A percentile compares a stretch with the other conserved stretches of the same genome.
These are phyloP conservation scores for Anoplius nigerrimus DNA, from an alignment of 2,888 invertebrate species.

Conservation along the genomic window DNA sequence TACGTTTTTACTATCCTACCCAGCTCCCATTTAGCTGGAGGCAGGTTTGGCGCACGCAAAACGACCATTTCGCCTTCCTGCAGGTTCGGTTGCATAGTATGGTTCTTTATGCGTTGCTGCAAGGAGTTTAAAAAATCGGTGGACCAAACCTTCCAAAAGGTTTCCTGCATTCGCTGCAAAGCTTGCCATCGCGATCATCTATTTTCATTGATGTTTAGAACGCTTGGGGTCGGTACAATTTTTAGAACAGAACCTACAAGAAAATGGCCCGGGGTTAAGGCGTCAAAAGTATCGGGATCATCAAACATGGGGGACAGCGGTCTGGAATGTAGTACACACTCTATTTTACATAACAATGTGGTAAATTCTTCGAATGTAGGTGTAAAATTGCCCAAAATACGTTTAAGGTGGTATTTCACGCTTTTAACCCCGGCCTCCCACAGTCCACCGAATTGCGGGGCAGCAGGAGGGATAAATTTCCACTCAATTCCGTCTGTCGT, in stretches of 20 bases:
- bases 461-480: no score
- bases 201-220: neutral
- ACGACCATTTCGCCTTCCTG: neutral
- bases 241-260: neutral
- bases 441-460: no score
- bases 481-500: neutral
- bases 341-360: constrained; percentile 6
- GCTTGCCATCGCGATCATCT: constrained; percentile 3
- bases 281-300: neutral
- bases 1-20: neutral
- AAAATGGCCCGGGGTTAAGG: constrained; percentile 11
- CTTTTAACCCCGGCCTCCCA: no score
- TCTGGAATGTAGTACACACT: constrained; percentile 17
- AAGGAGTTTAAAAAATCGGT: constrained; percentile 5
- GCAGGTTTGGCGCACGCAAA: neutral
- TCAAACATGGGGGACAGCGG: neutral
- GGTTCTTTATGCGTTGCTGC: constrained; percentile 10
- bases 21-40: neutral
- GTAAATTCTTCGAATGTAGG: constrained; percentile 14
- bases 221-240: neutral
- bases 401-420: constrained; percentile 4
- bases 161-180: neutral
- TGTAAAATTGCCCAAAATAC: neutral
- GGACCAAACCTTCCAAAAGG: constrained; percentile 13
- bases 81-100: neutral